phyloP scores from a whole-genome alignment of 2,113 vertebrate genomes.

The Rhadina sibilatrix region DNA sequence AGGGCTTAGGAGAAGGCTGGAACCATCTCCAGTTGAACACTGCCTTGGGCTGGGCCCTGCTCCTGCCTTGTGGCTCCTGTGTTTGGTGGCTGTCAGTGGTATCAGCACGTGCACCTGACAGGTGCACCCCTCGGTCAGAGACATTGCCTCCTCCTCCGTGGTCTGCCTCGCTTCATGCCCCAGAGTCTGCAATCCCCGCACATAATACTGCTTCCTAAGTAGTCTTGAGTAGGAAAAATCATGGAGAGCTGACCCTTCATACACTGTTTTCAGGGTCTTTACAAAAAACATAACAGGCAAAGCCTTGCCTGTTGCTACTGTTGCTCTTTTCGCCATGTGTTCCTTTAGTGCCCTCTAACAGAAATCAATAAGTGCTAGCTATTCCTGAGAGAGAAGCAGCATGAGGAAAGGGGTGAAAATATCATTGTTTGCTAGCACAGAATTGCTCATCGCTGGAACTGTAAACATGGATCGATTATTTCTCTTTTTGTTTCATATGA shows the following conservation, averaged over 20 bases:
- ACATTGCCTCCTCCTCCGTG: accelerated
- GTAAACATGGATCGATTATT: background rate
- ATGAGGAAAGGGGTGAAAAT: background rate
- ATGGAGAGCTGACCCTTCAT: background rate
- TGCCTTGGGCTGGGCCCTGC: too few relatives aligned
- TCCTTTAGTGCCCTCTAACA: background rate
- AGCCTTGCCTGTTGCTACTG: background rate
- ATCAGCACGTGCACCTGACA: too few relatives aligned
- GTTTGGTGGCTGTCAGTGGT: background rate
- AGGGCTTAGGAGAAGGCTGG: background rate
- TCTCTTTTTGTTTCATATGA: background rate
- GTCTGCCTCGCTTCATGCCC: background rate
- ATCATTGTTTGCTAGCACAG: background rate
- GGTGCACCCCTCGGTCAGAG: background rate
- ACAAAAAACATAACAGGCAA: background rate
- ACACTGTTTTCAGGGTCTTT: background rate
- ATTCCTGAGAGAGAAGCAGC: background rate
- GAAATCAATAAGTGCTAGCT: background rate
- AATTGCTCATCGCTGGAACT: background rate
- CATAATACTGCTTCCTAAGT: background rate
- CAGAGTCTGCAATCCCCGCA: background rate
- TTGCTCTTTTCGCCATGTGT: background rate
- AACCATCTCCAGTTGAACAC: background rate
- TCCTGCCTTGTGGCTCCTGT: background rate
- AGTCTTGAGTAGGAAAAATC: background rate